Evolutionary conservation across 2,113 vertebrate species (phyloP).

Genomic region (Talpa occidentalis): DNA sequence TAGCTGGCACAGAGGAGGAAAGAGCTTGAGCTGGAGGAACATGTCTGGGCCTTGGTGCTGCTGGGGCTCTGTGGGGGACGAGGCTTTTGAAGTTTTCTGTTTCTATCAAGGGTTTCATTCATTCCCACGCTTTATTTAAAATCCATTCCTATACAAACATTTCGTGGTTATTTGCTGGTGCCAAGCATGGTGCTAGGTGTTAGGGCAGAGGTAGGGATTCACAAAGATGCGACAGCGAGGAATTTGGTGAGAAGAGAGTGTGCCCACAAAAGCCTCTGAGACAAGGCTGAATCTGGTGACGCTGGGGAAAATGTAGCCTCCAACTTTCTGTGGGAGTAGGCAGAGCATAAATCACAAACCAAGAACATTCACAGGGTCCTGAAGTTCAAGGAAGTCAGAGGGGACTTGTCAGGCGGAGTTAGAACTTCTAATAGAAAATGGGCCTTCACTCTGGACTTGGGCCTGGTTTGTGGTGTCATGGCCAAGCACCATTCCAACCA

Average conservation of each 20-base stretch:
- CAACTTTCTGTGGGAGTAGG: not conserved
- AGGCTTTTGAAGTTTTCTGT: not conserved
- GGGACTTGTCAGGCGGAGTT: not conserved
- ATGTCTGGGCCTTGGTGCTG: not conserved
- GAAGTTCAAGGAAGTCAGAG: not conserved
- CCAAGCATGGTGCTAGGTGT: not conserved
- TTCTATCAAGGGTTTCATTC: not conserved
- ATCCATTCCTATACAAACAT: not conserved
- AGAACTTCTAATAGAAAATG: too few relatives aligned
- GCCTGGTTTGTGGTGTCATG: too few relatives aligned
- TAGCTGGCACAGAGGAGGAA: not conserved
- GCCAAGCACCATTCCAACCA: too few relatives aligned
- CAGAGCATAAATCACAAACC: too few relatives aligned
- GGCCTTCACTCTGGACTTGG: too few relatives aligned
- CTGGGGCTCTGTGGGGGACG: not conserved
- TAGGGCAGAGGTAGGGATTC: not conserved
- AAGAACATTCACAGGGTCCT: not conserved
- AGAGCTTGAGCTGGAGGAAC: not conserved
- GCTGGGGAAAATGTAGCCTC: accelerated
- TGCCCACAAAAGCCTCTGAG: not conserved
- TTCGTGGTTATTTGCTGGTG: not conserved
- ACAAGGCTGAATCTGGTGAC: not conserved
- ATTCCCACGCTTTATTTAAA: not conserved
- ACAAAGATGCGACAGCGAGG: not conserved
- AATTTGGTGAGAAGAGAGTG: too few relatives aligned